Percentiles rank a stretch among this genome's conserved stretches.
phyloP scores from a whole-genome alignment of 2,113 vertebrate genomes.

The Peromyscus californicus region DNA sequence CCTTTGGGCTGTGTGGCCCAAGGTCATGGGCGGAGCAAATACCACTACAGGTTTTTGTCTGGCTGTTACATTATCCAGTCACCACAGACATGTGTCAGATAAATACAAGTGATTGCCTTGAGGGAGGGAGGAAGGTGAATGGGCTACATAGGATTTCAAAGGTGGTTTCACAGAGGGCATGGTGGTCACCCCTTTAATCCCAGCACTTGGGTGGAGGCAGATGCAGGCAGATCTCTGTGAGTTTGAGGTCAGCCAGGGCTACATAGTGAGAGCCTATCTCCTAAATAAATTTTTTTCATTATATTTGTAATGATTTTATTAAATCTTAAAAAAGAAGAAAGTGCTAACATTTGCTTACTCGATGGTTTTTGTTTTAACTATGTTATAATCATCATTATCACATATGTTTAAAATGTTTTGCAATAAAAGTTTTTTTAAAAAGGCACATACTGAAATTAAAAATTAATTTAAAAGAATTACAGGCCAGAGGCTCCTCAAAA shows the following conservation, averaged over 20 bases:
- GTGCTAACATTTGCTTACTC: background rate
- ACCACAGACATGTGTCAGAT: background rate
- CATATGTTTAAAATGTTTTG: background rate
- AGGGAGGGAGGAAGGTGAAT: background rate
- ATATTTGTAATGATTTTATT: background rate
- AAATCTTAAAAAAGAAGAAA: background rate
- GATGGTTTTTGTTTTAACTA: background rate
- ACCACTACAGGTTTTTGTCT: background rate
- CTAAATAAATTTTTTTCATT: background rate
- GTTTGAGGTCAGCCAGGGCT: background rate
- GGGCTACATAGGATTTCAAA: background rate
- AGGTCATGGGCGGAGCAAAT: too few species aligned
- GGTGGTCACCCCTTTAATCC: background rate
- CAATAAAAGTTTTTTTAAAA: background rate
- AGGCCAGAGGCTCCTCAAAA: background rate
- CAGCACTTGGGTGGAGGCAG: background rate
- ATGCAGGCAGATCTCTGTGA: background rate
- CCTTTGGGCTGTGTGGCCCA: too few species aligned
- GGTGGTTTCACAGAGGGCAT: background rate
- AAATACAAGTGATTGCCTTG: background rate
- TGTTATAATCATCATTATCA: background rate
- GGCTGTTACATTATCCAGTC: slow-evolving; percentile 6
- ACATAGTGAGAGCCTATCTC: background rate
- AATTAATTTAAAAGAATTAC: background rate
- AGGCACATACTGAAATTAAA: background rate